A percentile compares a stretch with the other conserved stretches of the same genome.
Conservation (phyloP, 2,113 vertebrate species). For the Pluvianellus socialis region DNA sequence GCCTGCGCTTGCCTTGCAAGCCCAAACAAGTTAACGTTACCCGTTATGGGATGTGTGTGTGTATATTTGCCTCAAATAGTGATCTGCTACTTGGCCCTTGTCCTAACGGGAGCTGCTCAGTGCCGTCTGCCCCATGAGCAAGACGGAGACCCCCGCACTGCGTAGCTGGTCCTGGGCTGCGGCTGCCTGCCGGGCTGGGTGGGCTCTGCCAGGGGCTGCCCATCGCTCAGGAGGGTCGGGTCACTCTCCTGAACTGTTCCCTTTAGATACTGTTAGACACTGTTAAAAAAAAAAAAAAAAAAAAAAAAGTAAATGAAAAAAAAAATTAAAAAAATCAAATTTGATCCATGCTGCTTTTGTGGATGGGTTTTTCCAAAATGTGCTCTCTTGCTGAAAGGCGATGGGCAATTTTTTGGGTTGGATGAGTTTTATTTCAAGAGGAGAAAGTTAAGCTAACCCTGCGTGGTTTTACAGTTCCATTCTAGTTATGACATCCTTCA, state of each 20-base stretch:
- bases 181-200: neutral
- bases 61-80: rapidly evolving
- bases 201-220: neutral
- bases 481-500: neutral
- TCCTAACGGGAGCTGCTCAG: neutral
- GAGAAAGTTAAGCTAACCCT: neutral
- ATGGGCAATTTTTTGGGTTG: neutral
- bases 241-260: neutral
- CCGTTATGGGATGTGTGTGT: too few species aligned
- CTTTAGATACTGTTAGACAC: rapidly evolving
- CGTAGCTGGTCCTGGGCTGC: neutral
- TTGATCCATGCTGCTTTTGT: neutral
- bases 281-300: neutral
- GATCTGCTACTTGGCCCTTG: neutral
- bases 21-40: neutral
- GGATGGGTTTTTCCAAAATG: neutral
- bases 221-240: neutral
- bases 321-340: neutral
- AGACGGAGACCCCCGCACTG: rapidly evolving
- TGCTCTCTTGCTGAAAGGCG: neutral
- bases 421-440: neutral
- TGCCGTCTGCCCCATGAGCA: rapidly evolving
- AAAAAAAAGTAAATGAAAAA: neutral
- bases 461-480: neutral
- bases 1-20: neutral